Percentiles rank a stretch among this genome's conserved stretches.
phyloP scores from a whole-genome alignment of 2,113 vertebrate genomes.

The Centrocercus urophasianus region DNA sequence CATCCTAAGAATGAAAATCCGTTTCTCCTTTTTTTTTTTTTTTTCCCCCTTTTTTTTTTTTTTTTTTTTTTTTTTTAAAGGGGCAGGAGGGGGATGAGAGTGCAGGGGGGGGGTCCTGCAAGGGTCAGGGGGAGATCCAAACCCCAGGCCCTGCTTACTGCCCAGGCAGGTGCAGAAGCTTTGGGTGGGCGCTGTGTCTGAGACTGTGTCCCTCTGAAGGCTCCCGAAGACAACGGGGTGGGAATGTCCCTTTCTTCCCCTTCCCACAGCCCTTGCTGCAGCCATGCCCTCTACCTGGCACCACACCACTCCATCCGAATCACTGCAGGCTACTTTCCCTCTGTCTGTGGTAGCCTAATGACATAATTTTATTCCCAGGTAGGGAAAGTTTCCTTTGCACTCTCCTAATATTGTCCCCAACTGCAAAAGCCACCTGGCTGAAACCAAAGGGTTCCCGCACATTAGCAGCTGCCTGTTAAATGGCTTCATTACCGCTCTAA shows the following conservation, averaged over 20 bases:
- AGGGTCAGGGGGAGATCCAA: background rate
- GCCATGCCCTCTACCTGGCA: no score
- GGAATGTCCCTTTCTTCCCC: background rate
- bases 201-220: background rate
- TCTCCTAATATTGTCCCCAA: constrained; percentile 30
- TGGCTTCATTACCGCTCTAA: constrained; percentile 81
- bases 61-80: no score
- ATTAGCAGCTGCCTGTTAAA: constrained; percentile 74
- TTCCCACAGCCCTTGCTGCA: background rate
- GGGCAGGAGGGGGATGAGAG: no score
- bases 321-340: no score
- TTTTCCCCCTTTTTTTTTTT: no score
- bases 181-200: background rate
- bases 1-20: background rate
- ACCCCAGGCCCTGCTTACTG: background rate
- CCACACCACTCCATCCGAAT: no score
- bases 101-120: background rate
- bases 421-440: constrained; percentile 64
- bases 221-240: background rate
- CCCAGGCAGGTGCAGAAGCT: background rate
- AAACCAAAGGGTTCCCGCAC: constrained; percentile 48
- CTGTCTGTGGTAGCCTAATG: background rate
- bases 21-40: no score
- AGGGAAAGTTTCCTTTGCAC: constrained; percentile 37
- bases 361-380: constrained; percentile 40